These are phyloP conservation scores for Melanotaenia nigrans DNA, from an alignment of 2,797 vertebrate genomes.

Conservation along the genomic window DNA sequence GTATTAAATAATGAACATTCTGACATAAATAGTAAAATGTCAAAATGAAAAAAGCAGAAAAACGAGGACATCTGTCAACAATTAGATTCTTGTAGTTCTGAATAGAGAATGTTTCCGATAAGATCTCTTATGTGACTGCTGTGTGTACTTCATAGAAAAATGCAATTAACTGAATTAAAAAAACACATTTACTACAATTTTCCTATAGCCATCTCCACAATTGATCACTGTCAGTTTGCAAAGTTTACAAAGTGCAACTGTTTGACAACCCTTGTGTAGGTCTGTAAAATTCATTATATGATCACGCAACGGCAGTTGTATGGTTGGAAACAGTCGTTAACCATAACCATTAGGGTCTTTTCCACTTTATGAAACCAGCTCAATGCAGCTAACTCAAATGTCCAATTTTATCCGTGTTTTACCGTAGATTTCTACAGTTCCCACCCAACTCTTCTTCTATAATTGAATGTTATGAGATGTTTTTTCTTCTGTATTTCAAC, in stretches of 20 bases:
- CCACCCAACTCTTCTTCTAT: too few relatives aligned
- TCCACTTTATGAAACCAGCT: too few relatives aligned
- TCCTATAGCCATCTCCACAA: neutral
- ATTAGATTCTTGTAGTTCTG: neutral
- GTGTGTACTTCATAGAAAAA: too few relatives aligned
- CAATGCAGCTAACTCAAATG: too few relatives aligned
- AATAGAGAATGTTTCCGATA: neutral
- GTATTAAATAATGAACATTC: neutral
- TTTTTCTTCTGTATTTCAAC: neutral
- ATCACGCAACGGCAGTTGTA: neutral
- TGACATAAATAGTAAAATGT: neutral
- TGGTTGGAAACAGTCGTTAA: neutral
- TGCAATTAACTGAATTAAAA: neutral
- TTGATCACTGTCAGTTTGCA: neutral
- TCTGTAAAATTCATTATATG: neutral
- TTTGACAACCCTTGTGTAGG: too few relatives aligned
- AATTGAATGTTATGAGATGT: too few relatives aligned
- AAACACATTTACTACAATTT: neutral
- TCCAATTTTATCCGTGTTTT: too few relatives aligned
- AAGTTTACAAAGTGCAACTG: neutral
- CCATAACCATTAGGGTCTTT: too few relatives aligned
- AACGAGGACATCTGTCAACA: neutral
- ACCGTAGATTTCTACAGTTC: too few relatives aligned
- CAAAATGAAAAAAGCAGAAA: neutral
- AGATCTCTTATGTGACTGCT: neutral